Evolutionary conservation across 2,888 invertebrate genomes (phyloP), one percentile per base, ranked within the genome.

Genomic region (Gymnoscelis rufifasciata): DNA sequence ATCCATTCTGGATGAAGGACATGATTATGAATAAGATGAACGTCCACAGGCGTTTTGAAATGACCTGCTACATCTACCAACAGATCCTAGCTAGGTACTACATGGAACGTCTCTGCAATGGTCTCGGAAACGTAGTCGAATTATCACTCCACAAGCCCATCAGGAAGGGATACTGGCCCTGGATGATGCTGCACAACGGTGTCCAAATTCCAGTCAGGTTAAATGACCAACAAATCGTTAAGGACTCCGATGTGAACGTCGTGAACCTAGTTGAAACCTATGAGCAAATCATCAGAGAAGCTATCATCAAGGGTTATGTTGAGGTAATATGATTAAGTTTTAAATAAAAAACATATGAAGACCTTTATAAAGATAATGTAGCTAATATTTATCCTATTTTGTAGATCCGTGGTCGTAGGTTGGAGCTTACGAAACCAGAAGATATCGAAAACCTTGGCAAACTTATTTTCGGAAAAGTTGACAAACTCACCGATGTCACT

Each of bases 21-120:
- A 77, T 79, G 4, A 66, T 87, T 38, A 75, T 74, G 33, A 72
- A 77, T 57, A 80, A 79, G 53, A 62, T 66, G 19, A 77, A 70
- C 50, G 61, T 57, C 15, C 72, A 78, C 31, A 74, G 81, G 45
- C 89, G 90, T 38, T 90, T 88, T 41, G 91, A 91, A 66, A 70
- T 90, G 1, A 91, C 89, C 59, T 74, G 90, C 56, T 91, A 89
- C 71, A 87, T 88, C 64, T 91, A 91, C 74, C 93, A 93, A 66
- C 92, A 93, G 70, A 81, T 93, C 6, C 70, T 92, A 47, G 93
- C 93, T 30, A 89, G 91, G 52, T 90, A 90, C 64, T 83, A 89
- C 59, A 57, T 90, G 40, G 90, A 90, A 51, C 86, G 90, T 52
- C 64, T 90, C 1, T 84, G 89, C 3, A 88, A 90, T 43, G 87